These are phyloP conservation scores for Dendrolimus kikuchii DNA, from an alignment of 1,140 invertebrate species.

Conservation along the genomic window DNA sequence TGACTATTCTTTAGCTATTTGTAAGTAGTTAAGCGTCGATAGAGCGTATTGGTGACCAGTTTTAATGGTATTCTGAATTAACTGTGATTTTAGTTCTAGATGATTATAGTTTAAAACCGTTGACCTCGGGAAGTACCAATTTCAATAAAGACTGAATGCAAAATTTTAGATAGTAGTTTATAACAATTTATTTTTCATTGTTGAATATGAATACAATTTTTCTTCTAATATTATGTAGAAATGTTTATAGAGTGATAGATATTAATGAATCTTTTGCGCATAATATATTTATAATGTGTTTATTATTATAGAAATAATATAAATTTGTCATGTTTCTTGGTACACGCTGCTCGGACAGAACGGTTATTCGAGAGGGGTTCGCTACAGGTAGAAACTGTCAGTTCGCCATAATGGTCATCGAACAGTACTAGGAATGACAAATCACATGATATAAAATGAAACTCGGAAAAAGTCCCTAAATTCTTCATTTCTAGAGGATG, in stretches of 20 bases:
- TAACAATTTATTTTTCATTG: conserved; percentile 22
- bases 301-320: conserved; percentile 25
- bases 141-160: no score
- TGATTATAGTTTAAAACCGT: no score
- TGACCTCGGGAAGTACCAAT: no score
- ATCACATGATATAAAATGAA: no score
- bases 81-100: no score
- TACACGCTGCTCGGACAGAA: conserved; percentile 61
- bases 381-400: conserved; percentile 51
- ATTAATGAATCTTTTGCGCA: conserved; percentile 38
- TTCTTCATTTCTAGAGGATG: no score
- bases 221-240: conserved; percentile 20
- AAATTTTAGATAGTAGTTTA: no score
- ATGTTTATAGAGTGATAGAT: conserved; percentile 40
- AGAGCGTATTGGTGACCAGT: no score
- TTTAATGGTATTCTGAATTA: no score
- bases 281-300: conserved; percentile 43
- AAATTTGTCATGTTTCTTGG: conserved; percentile 35
- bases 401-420: conserved; percentile 16
- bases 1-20: conserved; percentile 13
- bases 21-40: no score
- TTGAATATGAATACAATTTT: conserved; percentile 19
- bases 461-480: no score
- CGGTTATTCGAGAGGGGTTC: conserved; percentile 58
- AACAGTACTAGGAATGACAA: conserved; percentile 20